These are phyloP conservation scores for Dioctria rufipes DNA, from an alignment of 2,888 invertebrate genomes.

Conservation along the genomic window DNA sequence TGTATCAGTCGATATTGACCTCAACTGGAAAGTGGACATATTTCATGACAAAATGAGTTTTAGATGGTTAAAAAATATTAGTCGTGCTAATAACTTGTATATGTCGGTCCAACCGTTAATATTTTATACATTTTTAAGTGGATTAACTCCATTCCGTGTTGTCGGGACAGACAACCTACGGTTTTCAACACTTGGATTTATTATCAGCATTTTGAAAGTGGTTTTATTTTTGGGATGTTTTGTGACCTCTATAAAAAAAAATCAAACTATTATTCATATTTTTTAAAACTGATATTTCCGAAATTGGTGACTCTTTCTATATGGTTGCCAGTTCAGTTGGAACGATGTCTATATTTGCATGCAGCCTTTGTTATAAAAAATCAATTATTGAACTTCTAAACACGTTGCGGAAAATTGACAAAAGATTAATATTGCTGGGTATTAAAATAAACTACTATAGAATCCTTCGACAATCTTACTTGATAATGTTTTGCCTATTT, in stretches of 20 bases:
- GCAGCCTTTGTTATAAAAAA: slow-evolving; percentile 64
- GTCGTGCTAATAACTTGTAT: slow-evolving; percentile 16
- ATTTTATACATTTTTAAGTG: not conserved
- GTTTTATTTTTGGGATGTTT: not conserved
- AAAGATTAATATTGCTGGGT: slow-evolving; percentile 65
- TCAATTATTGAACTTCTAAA: slow-evolving; percentile 64
- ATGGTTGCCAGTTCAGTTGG: not conserved
- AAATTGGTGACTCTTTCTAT: slow-evolving; percentile 1
- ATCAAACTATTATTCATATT: slow-evolving; percentile 4
- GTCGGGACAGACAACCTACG: not conserved
- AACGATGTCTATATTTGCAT: not conserved
- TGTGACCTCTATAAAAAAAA: not conserved
- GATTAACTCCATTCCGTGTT: not conserved
- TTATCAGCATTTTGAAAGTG: not conserved
- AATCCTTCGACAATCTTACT: slow-evolving; percentile 64
- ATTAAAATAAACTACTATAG: slow-evolving; percentile 66
- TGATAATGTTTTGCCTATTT: slow-evolving; percentile 66
- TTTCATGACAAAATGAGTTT: not conserved
- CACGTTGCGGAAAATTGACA: slow-evolving; percentile 65
- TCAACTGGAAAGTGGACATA: too few relatives aligned
- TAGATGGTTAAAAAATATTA: not conserved
- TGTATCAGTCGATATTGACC: too few relatives aligned
- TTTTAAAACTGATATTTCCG: slow-evolving; percentile 10
- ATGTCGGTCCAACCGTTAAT: slow-evolving; percentile 3
- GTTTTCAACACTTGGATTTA: not conserved